Evolutionary conservation across 2,797 vertebrate species (phyloP).

Genomic region (Dendrocincla fuliginosa): DNA sequence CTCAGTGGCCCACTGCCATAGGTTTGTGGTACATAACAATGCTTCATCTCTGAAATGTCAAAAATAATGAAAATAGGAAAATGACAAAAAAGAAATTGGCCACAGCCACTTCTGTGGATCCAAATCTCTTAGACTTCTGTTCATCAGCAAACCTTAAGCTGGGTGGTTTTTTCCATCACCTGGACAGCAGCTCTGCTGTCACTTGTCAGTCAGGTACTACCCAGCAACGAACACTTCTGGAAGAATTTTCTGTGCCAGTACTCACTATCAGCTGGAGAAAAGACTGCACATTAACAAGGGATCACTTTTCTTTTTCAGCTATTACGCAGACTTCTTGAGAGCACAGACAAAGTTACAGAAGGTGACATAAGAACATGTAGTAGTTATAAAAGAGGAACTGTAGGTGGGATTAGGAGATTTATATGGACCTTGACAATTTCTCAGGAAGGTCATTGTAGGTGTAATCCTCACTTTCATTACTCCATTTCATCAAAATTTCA

Average conservation of each 20-base stretch:
- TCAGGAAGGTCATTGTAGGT: not conserved
- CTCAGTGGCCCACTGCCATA: conserved; percentile 35
- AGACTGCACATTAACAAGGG: not conserved
- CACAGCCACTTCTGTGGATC: not conserved
- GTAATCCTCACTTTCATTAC: conserved; percentile 8
- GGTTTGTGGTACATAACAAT: conserved; percentile 48
- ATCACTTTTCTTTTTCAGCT: not conserved
- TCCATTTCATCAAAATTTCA: conserved; percentile 37
- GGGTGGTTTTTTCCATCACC: conserved; percentile 14
- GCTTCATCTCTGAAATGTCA: conserved; percentile 56
- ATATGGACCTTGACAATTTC: not conserved
- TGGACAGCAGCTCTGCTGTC: not conserved
- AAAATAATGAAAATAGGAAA: conserved; percentile 62
- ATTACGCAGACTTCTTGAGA: conserved; percentile 10
- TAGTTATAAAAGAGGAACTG: conserved; percentile 7
- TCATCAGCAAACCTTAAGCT: not conserved
- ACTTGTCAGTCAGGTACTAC: not conserved
- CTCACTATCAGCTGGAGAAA: not conserved
- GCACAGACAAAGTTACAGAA: not conserved
- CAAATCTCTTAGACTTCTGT: conserved; percentile 9
- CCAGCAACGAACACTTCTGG: not conserved
- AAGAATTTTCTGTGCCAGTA: not conserved
- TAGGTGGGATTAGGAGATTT: conserved; percentile 14
- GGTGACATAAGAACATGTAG: conserved; percentile 13
- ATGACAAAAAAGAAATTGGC: conserved; percentile 46